Percentiles rank a stretch among this genome's conserved stretches.
Evolutionary conservation across 2,113 vertebrate species (phyloP).

Genomic region (Podarcis raffonei): DNA sequence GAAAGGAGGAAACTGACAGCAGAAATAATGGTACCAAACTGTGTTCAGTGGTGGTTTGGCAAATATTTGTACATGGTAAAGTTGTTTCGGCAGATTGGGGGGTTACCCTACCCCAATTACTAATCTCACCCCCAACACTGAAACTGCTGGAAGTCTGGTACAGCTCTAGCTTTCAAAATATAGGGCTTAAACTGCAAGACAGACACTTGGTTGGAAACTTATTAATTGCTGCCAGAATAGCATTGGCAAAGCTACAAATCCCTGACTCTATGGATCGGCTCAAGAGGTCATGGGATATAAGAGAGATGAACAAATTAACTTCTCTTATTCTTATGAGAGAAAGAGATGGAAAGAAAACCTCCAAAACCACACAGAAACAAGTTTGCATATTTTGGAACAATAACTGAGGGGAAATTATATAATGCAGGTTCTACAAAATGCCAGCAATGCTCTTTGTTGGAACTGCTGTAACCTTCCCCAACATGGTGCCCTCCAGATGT

Average conservation of each 20-base stretch:
- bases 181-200: neutral
- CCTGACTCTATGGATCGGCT: neutral
- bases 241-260: neutral
- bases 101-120: neutral
- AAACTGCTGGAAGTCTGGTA: neutral
- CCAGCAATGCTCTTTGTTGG: neutral
- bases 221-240: neutral
- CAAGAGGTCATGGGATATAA: slow-evolving; percentile 1
- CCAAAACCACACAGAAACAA: neutral
- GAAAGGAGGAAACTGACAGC: neutral
- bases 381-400: neutral
- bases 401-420: neutral
- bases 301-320: neutral
- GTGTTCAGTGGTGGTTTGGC: neutral
- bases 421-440: neutral
- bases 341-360: neutral
- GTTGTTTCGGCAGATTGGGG: too few species aligned
- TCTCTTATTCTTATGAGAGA: neutral
- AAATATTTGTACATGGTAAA: neutral
- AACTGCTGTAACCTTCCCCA: too few species aligned
- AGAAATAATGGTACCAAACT: neutral
- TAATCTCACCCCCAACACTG: neutral
- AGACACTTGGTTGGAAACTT: neutral
- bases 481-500: too few species aligned
- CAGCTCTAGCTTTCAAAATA: neutral